Conservation (phyloP, 2,113 vertebrate species). For the Glaucomys volans region DNA sequence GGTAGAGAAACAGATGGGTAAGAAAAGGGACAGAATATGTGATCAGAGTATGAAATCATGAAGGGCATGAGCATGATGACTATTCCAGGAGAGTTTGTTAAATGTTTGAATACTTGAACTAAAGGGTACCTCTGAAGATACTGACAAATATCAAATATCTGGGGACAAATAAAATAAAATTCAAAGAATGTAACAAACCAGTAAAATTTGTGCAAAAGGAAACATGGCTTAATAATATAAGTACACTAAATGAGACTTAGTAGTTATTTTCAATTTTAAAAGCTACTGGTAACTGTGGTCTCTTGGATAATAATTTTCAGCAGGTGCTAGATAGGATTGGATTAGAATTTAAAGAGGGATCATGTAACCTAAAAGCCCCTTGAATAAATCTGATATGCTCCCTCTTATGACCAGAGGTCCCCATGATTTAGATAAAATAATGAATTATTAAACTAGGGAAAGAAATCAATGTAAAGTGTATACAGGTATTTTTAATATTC, state of each 20-base stretch:
- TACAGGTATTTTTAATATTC: constrained; percentile 21
- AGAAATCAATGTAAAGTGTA: not conserved
- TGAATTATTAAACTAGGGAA: not conserved
- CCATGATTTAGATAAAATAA: constrained; percentile 23
- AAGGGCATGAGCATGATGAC: not conserved
- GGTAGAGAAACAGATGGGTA: not conserved
- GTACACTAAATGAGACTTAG: not conserved
- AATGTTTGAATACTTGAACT: constrained; percentile 20
- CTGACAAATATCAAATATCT: not conserved
- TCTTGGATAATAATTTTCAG: constrained; percentile 28
- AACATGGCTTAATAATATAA: not conserved
- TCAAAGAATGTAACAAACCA: constrained; percentile 9
- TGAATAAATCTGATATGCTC: constrained; percentile 5
- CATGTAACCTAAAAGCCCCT: not conserved
- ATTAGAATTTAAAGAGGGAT: constrained; percentile 40
- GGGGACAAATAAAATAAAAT: constrained; percentile 24
- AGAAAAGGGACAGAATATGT: not conserved
- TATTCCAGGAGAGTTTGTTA: not conserved
- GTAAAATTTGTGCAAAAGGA: constrained; percentile 27
- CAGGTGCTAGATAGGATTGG: not conserved
- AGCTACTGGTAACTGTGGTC: not conserved
- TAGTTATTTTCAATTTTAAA: constrained; percentile 3
- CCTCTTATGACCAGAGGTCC: constrained; percentile 9
- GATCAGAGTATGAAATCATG: not conserved
- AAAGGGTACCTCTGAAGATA: not conserved